phyloP scores from a whole-genome alignment of 2,888 invertebrate genomes.

The Melinopterus prodromus region DNA sequence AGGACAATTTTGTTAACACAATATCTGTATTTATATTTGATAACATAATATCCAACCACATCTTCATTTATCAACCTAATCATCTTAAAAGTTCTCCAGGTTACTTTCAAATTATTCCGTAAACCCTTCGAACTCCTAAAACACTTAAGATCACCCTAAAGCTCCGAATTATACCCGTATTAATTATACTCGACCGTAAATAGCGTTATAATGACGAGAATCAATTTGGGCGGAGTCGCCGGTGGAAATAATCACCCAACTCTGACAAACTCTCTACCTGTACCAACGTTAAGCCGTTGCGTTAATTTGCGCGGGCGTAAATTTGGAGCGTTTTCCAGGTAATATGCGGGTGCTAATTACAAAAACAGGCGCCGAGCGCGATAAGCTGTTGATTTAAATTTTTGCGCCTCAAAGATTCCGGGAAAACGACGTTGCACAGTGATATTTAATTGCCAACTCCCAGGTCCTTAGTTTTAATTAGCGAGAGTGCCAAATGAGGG shows the following conservation, averaged over 20 bases:
- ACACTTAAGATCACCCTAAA: not conserved
- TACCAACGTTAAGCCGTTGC: not conserved
- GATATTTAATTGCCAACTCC: not conserved
- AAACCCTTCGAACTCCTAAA: no score
- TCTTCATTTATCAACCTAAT: no score
- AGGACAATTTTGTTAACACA: no score
- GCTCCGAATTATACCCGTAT: not conserved
- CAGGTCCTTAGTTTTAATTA: not conserved
- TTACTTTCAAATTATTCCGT: no score
- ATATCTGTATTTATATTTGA: no score
- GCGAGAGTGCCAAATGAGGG: not conserved
- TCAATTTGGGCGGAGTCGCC: not conserved
- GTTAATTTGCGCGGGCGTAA: not conserved
- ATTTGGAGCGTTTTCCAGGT: not conserved
- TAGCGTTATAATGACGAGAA: not conserved
- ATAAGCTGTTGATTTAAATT: conserved; percentile 4
- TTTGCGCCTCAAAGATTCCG: not conserved
- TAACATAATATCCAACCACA: no score
- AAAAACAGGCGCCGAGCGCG: not conserved
- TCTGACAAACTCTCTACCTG: not conserved
- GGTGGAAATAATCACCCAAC: not conserved
- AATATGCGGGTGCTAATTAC: not conserved
- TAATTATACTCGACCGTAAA: not conserved
- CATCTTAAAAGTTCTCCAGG: no score
- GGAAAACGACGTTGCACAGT: not conserved